These are phyloP conservation scores for Macrostomum cliftonense DNA, from an alignment of 2,888 invertebrate genomes.

Conservation along the genomic window DNA sequence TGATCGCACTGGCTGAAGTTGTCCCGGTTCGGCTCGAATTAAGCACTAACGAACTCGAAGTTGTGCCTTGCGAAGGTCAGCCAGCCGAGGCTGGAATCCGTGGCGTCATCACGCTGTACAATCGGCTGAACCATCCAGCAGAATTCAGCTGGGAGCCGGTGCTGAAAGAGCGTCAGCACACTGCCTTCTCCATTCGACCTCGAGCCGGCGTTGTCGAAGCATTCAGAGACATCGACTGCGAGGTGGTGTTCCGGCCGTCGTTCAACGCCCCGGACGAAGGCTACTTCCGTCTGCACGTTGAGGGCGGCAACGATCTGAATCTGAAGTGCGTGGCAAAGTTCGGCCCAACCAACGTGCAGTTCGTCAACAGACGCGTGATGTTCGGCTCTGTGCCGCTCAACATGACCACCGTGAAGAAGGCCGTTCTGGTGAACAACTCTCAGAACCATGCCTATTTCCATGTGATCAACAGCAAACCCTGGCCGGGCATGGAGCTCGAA, in stretches of 20 bases:
- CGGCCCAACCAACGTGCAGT: conserved; percentile 19
- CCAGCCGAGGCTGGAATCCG: conserved; percentile 32
- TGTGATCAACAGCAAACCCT: conserved; percentile 33
- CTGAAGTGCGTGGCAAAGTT: conserved; percentile 33
- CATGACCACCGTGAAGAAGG: conserved; percentile 27
- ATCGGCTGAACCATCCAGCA: conserved; percentile 31
- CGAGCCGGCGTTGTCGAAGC: conserved; percentile 34
- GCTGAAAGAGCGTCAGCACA: conserved; percentile 26
- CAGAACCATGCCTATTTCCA: conserved; percentile 35
- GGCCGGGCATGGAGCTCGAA: conserved; percentile 28
- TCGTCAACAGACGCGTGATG: conserved; percentile 30
- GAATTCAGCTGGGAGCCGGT: conserved; percentile 37
- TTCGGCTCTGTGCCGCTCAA: conserved; percentile 35
- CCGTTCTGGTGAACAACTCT: conserved; percentile 29
- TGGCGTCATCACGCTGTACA: conserved; percentile 29
- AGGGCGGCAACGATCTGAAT: conserved; percentile 23
- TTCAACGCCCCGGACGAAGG: conserved; percentile 33
- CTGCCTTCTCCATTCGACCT: conserved; percentile 37
- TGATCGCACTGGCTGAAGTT: conserved; percentile 33
- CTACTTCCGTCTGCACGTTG: conserved; percentile 28
- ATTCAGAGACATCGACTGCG: conserved; percentile 32
- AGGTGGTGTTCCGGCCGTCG: conserved; percentile 37
- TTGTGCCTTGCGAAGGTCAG: conserved; percentile 24
- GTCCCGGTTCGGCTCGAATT: conserved; percentile 28
- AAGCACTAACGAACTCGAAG: conserved; percentile 22